phyloP scores from a whole-genome alignment of 1,140 invertebrate genomes.

The Dendroctonus ponderosae region DNA sequence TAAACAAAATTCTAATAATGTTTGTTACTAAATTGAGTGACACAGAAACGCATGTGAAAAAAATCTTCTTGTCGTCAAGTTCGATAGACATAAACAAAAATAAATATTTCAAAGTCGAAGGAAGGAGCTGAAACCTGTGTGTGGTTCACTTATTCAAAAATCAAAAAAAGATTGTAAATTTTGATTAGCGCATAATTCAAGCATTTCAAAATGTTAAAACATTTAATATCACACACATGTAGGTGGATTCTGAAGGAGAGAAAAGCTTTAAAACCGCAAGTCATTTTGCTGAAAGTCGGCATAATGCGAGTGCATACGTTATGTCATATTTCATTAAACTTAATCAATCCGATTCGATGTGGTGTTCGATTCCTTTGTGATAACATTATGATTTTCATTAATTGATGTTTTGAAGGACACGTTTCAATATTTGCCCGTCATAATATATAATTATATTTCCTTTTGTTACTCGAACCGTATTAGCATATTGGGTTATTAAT shows the following conservation, averaged over 20 bases:
- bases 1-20: constrained; percentile 3
- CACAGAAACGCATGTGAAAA: constrained; percentile 2
- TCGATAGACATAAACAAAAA: constrained; percentile 12
- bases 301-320: constrained; percentile 35
- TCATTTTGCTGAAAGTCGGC: constrained; percentile 33
- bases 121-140: neutral
- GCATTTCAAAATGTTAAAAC: no score
- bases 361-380: constrained; percentile 35
- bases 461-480: constrained; percentile 18
- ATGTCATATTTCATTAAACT: constrained; percentile 38
- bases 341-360: constrained; percentile 33
- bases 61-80: constrained; percentile 1
- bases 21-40: constrained; percentile 9
- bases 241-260: no score
- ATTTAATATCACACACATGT: no score
- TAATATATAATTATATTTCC: constrained; percentile 36
- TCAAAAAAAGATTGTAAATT: no score
- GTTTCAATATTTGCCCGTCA: constrained; percentile 36
- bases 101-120: constrained; percentile 7
- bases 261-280: constrained; percentile 13
- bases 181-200: no score
- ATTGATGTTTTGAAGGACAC: constrained; percentile 34
- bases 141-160: no score
- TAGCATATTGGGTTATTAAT: constrained; percentile 24
- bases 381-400: constrained; percentile 34